Base-by-base conservation (phyloP, 2,113 vertebrate species). In the Eupsittula cactorum region DNA sequence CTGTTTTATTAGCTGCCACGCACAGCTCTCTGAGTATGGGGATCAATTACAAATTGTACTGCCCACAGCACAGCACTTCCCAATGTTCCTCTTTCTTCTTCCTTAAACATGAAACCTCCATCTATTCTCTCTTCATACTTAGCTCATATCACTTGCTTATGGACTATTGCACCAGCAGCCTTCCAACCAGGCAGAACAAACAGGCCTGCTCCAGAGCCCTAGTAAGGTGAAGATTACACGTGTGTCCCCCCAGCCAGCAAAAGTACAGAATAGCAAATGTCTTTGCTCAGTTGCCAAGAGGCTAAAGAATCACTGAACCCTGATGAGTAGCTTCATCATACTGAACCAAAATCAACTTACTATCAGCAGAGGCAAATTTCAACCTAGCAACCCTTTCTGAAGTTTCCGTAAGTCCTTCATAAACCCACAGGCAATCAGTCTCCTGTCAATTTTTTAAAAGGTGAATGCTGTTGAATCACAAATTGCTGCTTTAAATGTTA, bases 141-240 rank as follows among this genome's bases (percentile, higher is more conserved):
- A 49, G 41, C 69, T 37, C 50, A 41, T 12, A 11, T 4, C 19
- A 44, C 12, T 35, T 25, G 10, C 18, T 44, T 67, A 44, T 2
- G n/a, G 42, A 35, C 13, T 28, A 10, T 16, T 16, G 33, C 42
- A 27, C 8, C 12, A 67, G 24, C 1, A 39, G 73, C 24, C 52
- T 52, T 35, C 19, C 42, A 53, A 19, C 23, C 33, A 42, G 23
- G 39, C 53, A 52, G n/a, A 67, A 39, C 23, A 57, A 47, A 35
- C 0, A 0, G 50, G 14, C 6, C 23, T 39, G 44, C 44, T 79
- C 47, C 79, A 76, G 31, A 18, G 42, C 13, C 31, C 35, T 23
- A 19, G 33, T 8, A 20, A 63, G 17, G 33, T 6, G 46, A 25
- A 18, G 28, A 39, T 74, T 14, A 50, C 14, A 5, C 0, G 1